phyloP scores from a whole-genome alignment of 2,113 vertebrate species.

The Percina caprodes region DNA sequence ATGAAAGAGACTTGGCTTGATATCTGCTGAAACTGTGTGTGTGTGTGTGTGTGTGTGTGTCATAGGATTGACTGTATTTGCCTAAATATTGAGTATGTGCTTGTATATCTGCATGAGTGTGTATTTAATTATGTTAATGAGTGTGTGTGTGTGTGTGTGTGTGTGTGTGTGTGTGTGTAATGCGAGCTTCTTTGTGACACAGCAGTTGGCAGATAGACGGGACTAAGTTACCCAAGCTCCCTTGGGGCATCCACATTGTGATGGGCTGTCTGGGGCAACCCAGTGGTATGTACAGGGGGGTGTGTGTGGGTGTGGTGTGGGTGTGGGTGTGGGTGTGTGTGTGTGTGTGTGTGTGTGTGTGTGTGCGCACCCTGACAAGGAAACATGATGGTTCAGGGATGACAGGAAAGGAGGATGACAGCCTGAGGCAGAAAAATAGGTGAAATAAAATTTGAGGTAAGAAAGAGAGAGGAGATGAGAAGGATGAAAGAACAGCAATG shows the following conservation, averaged over 20 bases:
- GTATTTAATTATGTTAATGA: neutral
- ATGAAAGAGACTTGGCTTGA: conserved; percentile 36
- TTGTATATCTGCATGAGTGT: neutral
- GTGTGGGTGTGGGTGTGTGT: conserved; percentile 39
- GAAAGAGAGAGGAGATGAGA: conserved; percentile 22
- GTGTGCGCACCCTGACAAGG: neutral
- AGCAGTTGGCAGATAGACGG: conserved; percentile 93
- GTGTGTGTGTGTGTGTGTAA: conserved; percentile 84
- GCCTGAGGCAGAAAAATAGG: conserved; percentile 16
- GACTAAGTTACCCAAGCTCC: conserved; percentile 78
- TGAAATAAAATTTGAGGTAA: conserved; percentile 7
- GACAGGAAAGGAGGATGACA: conserved; percentile 25
- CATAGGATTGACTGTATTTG: conserved; percentile 18
- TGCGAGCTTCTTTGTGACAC: conserved; percentile 89
- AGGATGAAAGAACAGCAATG: neutral
- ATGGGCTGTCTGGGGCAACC: conserved; percentile 80
- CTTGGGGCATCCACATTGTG: conserved; percentile 82
- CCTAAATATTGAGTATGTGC: conserved; percentile 2
- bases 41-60: conserved; percentile 1
- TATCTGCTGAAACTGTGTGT: conserved; percentile 17
- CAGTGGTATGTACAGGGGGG: conserved; percentile 61
- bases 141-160: conserved; percentile 30
- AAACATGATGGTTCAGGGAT: conserved; percentile 33
- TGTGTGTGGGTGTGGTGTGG: conserved; percentile 30
- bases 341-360: conserved; percentile 30